Evolutionary conservation across 2,888 invertebrate species (phyloP).

Genomic region (Perizoma affinitatum): DNA sequence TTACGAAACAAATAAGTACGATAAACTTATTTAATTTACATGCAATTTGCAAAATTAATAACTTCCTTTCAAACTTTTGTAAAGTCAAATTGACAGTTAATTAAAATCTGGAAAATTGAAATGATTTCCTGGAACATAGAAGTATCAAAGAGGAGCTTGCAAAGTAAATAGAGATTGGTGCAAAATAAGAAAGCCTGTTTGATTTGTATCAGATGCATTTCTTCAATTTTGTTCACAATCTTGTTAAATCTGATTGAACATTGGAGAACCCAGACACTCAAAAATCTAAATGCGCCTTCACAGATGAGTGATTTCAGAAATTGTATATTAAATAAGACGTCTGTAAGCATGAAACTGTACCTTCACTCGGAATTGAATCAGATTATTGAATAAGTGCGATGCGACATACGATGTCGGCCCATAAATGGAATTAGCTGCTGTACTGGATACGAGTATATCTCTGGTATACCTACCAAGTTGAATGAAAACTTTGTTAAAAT

Average conservation of each 20-base stretch:
- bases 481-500: too few species aligned
- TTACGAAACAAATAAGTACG: slow-evolving; percentile 11
- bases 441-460: too few species aligned
- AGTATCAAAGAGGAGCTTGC: slow-evolving; percentile 2
- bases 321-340: slow-evolving; percentile 72
- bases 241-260: slow-evolving; percentile 23
- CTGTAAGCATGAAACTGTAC: slow-evolving; percentile 71
- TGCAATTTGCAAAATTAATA: slow-evolving; percentile 26
- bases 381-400: slow-evolving; percentile 74
- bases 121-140: slow-evolving; percentile 3
- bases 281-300: slow-evolving; percentile 39
- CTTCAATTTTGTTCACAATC: slow-evolving; percentile 14
- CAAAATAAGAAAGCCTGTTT: slow-evolving; percentile 2
- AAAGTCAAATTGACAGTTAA: slow-evolving; percentile 29
- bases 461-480: too few species aligned
- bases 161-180: slow-evolving; percentile 13
- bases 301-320: slow-evolving; percentile 52
- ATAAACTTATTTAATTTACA: slow-evolving; percentile 22
- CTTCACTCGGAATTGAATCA: slow-evolving; percentile 68
- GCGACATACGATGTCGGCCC: slow-evolving; percentile 59
- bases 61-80: slow-evolving; percentile 22
- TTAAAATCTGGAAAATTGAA: slow-evolving; percentile 19
- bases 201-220: slow-evolving; percentile 10
- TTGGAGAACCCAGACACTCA: slow-evolving; percentile 16
- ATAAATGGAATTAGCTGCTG: slow-evolving; percentile 33